Evolutionary conservation across 1,140 invertebrate genomes (phyloP), one percentile per base, ranked within the genome.

Genomic region (Sogatella furcifera): DNA sequence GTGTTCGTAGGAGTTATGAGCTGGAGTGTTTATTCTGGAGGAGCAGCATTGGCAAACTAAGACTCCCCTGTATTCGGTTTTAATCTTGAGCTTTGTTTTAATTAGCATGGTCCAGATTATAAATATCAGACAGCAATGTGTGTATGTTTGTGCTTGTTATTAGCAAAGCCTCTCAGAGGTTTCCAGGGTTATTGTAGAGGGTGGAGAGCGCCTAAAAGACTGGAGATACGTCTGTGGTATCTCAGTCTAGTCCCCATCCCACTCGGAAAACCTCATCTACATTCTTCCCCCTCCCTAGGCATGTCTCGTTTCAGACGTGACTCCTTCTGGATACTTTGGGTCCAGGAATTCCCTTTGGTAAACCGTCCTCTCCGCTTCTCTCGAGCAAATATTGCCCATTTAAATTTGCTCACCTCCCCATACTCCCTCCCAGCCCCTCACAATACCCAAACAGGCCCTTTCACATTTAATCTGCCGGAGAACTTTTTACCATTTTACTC

Each of bases 31-130:
- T 38, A 13, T 13, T 38, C 9, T 38, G 34, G 11, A 38, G 9
- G 34, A 38, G 34, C 34, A 38, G 34, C 34, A 11, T 38, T 10
- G 34, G 11, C 34, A 9, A 9, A 11, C 34, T 13, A 28, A 28
- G 24, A 28, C 34, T 13, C 34, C 34, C 11, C 34, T 38, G 34
- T 38, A 38, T 38, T 38, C 34, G 34, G 34, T 49, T 49, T 49
- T 49, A 49, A 49, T 49, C 46, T 49, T 5, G 21, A 49, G 21
- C 46, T 49, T 49, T 49, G 46, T 49, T 49, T 49, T 49, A 49
- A 49, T 49, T 49, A 49, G 46, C 46, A 22, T 38, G 21, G 46
- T 49, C 21, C 21, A 49, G 46, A 49, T 49, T 49, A 49, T 49
- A 49, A 49, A 49, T 49, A 49, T 19, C 46, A 49, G 46, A 2